Evolutionary conservation across 2,888 invertebrate genomes (phyloP), one percentile per base, ranked within the genome.

Genomic region (Cecidostiba fungosa): DNA sequence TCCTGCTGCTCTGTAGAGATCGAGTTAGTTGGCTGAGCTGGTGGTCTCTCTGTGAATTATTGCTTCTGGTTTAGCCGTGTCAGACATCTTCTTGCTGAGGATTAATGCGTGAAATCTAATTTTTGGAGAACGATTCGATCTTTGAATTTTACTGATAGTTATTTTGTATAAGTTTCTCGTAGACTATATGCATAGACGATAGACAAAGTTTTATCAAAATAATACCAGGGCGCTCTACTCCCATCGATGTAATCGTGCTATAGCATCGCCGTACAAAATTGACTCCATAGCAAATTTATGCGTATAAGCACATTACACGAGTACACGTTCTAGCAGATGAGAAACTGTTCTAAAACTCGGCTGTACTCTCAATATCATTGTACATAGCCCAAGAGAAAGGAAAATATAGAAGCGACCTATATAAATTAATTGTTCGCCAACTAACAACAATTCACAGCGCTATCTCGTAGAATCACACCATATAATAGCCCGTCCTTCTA

Each of bases 171-270:
- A 59, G 54, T 59, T 59, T 59, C 54, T n/a, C 0, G 6, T 23
- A n/a, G n/a, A 23, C 0, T 6, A 6, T n/a, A 8, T n/a, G n/a
- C 54, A 59, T 16, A 16, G 8, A 5, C 16, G 54, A n/a, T 19
- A 6, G 23, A 59, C 23, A n/a, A 59, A 59, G 23, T 59, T 59
- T 1, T 70, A 72, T 79, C 66, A 79, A 16, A 79, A 50, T 47
- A 79, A 50, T 47, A 70, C n/a, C 3, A 39, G 12, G n/a, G 26
- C 43, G 23, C 54, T 70, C 1, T n/a, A n/a, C n/a, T n/a, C n/a
- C n/a, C 26, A 79, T 70, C 47, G 79, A 79, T 70, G 32, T 70
- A 50, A 79, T 79, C 70, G 72, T 54, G 32, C 50, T 3, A 3
- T 16, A 0, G n/a, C 69, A 47, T 29, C 69, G n/a, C 23, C 50